A percentile compares a stretch with the other conserved stretches of the same genome.
Evolutionary conservation across 2,797 vertebrate genomes (phyloP).

Genomic region (Neomorphus geoffroyi): DNA sequence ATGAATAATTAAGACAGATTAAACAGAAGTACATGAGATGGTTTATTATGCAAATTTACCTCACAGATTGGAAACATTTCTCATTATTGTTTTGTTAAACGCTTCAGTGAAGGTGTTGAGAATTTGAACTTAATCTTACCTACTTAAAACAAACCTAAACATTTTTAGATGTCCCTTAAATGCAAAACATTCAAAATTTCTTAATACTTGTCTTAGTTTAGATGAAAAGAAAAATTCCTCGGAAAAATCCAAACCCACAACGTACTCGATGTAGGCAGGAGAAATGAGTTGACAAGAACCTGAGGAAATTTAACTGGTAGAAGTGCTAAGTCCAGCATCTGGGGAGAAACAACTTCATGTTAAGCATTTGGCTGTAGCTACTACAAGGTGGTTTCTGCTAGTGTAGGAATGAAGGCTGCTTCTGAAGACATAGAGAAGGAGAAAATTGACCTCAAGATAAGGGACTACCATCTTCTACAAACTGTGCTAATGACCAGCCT

Average conservation of each 20-base stretch:
- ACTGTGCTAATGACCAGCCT: too few relatives aligned
- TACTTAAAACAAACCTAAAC: neutral
- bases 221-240: too few relatives aligned
- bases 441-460: too few relatives aligned
- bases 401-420: too few relatives aligned
- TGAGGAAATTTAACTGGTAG: neutral
- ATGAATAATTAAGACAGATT: neutral
- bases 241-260: too few relatives aligned
- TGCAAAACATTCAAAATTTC: neutral
- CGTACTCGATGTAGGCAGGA: neutral
- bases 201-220: too few relatives aligned
- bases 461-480: too few relatives aligned
- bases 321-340: neutral
- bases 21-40: neutral
- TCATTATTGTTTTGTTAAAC: neutral
- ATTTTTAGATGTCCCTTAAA: neutral
- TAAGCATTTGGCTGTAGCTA: too few relatives aligned
- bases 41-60: neutral
- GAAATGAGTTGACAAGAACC: neutral
- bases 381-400: too few relatives aligned
- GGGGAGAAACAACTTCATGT: neutral
- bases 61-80: neutral
- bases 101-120: neutral
- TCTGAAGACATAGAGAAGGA: too few relatives aligned
- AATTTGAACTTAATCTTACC: neutral